These are phyloP conservation scores for Rotaria magnacalcarata DNA, from an alignment of 2,888 invertebrate species.

Conservation along the genomic window DNA sequence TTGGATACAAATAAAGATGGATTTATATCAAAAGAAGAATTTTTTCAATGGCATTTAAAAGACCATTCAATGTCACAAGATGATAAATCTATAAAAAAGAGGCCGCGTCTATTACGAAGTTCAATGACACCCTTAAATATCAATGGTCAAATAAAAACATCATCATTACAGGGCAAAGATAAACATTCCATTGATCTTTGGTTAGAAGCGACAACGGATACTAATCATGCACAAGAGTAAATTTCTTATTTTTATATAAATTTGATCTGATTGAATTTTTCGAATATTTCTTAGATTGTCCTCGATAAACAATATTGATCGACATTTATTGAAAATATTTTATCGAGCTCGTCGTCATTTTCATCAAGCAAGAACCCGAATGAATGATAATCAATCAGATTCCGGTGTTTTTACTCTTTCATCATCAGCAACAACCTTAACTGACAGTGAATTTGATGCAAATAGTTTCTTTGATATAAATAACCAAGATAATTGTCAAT, in stretches of 20 bases:
- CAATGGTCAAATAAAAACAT: not conserved
- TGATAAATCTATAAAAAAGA: not conserved
- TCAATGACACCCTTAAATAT: not conserved
- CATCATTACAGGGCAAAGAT: not conserved
- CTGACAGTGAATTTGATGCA: not conserved
- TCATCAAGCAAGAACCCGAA: not conserved
- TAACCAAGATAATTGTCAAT: not conserved
- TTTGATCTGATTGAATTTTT: not conserved
- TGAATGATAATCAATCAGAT: not conserved
- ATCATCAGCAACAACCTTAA: not conserved
- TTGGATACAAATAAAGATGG: constrained; percentile 20
- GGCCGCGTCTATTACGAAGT: not conserved
- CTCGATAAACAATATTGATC: not conserved
- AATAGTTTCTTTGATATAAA: too few species aligned
- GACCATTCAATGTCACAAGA: not conserved
- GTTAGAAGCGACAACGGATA: not conserved
- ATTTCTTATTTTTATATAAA: not conserved
- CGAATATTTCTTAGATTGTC: not conserved
- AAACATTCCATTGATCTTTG: not conserved
- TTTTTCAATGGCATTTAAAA: constrained; percentile 18
- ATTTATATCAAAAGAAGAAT: constrained; percentile 16
- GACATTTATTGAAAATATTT: not conserved
- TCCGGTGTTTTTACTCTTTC: not conserved
- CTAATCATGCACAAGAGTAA: not conserved
- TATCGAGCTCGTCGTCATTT: not conserved